Percentiles rank a stretch among this genome's conserved stretches.
phyloP scores from a whole-genome alignment of 2,888 invertebrate genomes.

The Himalopsyche anomala region DNA sequence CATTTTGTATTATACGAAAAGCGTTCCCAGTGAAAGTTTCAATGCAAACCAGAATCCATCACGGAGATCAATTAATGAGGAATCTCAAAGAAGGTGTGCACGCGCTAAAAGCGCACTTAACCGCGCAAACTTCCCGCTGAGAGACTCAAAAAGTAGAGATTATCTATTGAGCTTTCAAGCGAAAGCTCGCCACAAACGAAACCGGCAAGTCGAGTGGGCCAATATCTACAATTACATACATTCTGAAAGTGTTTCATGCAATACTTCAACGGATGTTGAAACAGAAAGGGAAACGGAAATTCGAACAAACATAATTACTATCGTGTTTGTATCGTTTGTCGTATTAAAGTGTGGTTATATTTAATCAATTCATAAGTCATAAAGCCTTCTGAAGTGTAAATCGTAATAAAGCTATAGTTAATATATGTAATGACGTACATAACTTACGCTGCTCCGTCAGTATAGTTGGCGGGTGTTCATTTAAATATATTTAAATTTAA shows the following conservation, averaged over 20 bases:
- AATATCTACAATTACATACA: constrained; percentile 25
- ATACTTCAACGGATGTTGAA: background rate
- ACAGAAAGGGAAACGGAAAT: constrained; percentile 10
- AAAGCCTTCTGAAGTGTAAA: no score
- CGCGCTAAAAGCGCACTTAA: constrained; percentile 49
- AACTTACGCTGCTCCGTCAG: no score
- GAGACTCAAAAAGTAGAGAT: constrained; percentile 47
- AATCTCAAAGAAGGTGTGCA: constrained; percentile 4
- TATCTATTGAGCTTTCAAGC: constrained; percentile 43
- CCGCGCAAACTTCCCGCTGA: constrained; percentile 6
- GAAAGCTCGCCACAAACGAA: constrained; percentile 20
- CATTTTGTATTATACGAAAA: no score
- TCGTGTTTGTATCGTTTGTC: no score
- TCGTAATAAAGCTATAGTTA: no score
- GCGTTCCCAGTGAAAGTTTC: no score
- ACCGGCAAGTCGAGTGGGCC: constrained; percentile 22
- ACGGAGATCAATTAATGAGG: constrained; percentile 13
- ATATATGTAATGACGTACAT: no score
- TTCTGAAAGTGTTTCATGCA: constrained; percentile 1
- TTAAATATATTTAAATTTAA: no score
- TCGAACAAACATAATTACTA: background rate
- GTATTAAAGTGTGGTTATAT: no score
- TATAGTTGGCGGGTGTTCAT: no score
- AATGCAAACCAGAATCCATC: background rate
- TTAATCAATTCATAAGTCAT: no score